Conservation (phyloP, 2,113 vertebrate species). For the Tyto alba region DNA sequence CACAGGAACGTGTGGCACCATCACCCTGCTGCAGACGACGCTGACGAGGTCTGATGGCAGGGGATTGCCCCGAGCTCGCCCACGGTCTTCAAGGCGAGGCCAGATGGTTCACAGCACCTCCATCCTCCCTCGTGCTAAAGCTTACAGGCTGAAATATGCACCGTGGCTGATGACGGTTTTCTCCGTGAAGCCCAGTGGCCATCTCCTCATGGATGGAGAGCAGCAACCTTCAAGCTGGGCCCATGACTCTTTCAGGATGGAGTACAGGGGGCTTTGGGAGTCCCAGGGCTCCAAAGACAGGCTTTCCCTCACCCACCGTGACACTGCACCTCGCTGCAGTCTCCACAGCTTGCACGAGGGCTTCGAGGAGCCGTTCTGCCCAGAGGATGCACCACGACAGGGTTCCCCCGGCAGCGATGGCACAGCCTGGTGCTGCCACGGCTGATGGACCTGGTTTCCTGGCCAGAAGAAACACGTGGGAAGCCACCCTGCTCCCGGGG, state of each 20-base stretch:
- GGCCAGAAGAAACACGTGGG: not conserved
- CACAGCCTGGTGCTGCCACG: not conserved
- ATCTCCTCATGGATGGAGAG: not conserved
- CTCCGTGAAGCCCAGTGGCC: not conserved
- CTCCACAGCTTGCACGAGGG: not conserved
- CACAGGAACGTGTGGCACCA: not conserved
- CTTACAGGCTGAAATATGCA: not conserved
- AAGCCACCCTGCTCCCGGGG: not conserved
- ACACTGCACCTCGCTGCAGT: not conserved
- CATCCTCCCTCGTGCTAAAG: not conserved
- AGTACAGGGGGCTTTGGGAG: not conserved
- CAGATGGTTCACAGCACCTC: not conserved
- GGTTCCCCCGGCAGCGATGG: rapidly evolving
- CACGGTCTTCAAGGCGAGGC: not conserved
- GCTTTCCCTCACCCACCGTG: not conserved
- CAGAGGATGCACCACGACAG: not conserved
- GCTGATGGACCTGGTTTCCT: not conserved
- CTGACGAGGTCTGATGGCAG: not conserved
- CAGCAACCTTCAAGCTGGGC: not conserved
- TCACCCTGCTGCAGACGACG: not conserved
- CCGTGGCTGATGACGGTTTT: not conserved
- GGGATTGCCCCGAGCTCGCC: not conserved
- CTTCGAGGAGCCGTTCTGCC: not conserved
- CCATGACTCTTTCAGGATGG: not conserved
- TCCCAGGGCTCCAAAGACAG: not conserved